These are phyloP conservation scores for Formicarius rufipectus DNA, from an alignment of 2,113 vertebrate species.

Conservation along the genomic window DNA sequence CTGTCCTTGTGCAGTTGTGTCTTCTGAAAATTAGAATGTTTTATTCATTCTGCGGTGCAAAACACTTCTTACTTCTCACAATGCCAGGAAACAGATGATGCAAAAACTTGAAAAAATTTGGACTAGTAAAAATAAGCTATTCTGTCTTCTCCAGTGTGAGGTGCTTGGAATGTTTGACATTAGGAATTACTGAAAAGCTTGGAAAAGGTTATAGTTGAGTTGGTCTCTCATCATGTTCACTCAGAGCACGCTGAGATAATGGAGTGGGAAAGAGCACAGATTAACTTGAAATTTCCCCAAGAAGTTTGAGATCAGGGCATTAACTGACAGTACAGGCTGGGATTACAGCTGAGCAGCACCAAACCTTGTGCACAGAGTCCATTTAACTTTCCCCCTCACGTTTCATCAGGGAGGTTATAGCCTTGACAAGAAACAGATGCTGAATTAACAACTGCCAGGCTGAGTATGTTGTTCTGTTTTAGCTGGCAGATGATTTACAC, in stretches of 20 bases:
- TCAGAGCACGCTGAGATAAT: background rate
- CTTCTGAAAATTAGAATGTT: background rate
- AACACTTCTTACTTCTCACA: background rate
- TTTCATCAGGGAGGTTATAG: background rate
- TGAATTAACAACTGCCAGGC: background rate
- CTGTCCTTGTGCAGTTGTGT: background rate
- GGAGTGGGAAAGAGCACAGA: accelerated
- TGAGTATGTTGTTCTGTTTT: background rate
- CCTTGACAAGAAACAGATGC: background rate
- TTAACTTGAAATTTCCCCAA: background rate
- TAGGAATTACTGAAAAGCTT: background rate
- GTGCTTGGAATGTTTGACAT: background rate
- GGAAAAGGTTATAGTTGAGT: background rate
- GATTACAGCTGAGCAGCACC: background rate
- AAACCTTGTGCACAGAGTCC: background rate
- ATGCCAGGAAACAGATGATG: background rate
- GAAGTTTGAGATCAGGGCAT: background rate
- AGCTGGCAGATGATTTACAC: background rate
- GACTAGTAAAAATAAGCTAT: background rate
- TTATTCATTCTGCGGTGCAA: background rate
- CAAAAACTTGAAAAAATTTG: background rate
- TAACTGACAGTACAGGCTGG: accelerated
- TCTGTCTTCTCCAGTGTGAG: background rate
- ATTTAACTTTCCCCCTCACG: background rate
- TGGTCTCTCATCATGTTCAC: background rate